These are phyloP conservation scores for Dromococcyx pavoninus DNA, from an alignment of 2,797 vertebrate genomes.

Conservation along the genomic window DNA sequence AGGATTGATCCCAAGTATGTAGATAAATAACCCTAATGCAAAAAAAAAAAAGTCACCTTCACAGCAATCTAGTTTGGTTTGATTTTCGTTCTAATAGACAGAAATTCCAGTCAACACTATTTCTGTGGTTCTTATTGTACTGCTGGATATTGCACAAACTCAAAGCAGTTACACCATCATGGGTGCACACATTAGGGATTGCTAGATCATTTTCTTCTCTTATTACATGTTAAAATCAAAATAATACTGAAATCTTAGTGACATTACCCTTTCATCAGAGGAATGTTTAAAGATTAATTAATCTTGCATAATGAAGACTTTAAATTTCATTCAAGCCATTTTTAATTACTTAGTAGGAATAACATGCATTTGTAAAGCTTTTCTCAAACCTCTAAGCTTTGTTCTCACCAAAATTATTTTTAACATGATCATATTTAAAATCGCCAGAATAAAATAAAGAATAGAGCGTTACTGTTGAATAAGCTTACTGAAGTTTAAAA, in stretches of 20 bases:
- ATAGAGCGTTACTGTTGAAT: not conserved
- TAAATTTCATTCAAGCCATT: not conserved
- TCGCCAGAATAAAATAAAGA: not conserved
- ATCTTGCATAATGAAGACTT: not conserved
- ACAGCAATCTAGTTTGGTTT: not conserved
- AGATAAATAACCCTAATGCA: not conserved
- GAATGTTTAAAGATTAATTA: not conserved
- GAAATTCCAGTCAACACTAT: not conserved
- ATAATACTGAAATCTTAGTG: not conserved
- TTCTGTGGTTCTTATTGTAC: not conserved
- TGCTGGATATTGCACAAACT: not conserved
- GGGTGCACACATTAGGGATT: not conserved
- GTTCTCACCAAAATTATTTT: not conserved
- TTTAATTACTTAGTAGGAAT: not conserved
- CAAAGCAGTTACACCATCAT: not conserved
- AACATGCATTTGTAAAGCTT: not conserved
- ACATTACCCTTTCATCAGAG: not conserved
- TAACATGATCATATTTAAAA: not conserved
- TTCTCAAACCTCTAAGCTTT: not conserved
- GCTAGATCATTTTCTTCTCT: not conserved
- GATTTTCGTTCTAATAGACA: not conserved
- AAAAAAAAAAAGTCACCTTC: not conserved
- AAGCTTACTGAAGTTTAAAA: not conserved
- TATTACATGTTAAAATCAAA: not conserved
- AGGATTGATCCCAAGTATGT: not conserved